These are phyloP conservation scores for Coremacera marginata DNA, from an alignment of 2,888 invertebrate species.

Conservation along the genomic window DNA sequence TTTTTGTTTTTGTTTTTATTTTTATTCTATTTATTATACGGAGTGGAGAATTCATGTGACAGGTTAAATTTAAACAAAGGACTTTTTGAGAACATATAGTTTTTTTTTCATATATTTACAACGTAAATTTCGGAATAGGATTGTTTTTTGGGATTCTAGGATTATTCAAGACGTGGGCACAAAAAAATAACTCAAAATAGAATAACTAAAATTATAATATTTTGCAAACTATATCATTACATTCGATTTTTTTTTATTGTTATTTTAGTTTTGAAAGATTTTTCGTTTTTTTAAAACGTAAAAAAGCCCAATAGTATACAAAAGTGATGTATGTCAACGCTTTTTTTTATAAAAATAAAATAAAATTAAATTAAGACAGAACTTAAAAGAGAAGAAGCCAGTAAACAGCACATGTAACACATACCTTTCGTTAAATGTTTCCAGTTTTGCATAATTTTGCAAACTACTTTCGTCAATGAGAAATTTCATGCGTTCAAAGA, in stretches of 20 bases:
- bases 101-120: slow-evolving; percentile 55
- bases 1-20: slow-evolving; percentile 10
- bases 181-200: slow-evolving; percentile 58
- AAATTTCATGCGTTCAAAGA: slow-evolving; percentile 98
- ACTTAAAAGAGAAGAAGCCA: slow-evolving; percentile 28
- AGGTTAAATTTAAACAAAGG: slow-evolving; percentile 56
- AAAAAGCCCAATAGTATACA: slow-evolving; percentile 41
- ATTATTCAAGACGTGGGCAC: slow-evolving; percentile 68
- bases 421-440: slow-evolving; percentile 98
- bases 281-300: slow-evolving; percentile 40
- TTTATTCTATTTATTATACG: slow-evolving; percentile 40
- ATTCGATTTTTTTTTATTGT: slow-evolving; percentile 32
- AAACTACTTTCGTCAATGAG: slow-evolving; percentile 97
- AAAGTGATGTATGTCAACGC: background rate
- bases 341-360: slow-evolving; percentile 39
- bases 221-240: slow-evolving; percentile 20
- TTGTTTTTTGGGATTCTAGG: slow-evolving; percentile 50
- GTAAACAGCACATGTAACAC: slow-evolving; percentile 58
- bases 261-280: background rate
- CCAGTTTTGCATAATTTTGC: slow-evolving; percentile 95
- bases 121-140: slow-evolving; percentile 46
- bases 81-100: slow-evolving; percentile 55
- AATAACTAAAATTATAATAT: slow-evolving; percentile 20
- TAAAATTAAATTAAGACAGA: slow-evolving; percentile 38
- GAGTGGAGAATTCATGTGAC: background rate